Evolutionary conservation across 2,888 invertebrate genomes (phyloP), one percentile per base, ranked within the genome.

Genomic region (Ectemnius cavifrons): DNA sequence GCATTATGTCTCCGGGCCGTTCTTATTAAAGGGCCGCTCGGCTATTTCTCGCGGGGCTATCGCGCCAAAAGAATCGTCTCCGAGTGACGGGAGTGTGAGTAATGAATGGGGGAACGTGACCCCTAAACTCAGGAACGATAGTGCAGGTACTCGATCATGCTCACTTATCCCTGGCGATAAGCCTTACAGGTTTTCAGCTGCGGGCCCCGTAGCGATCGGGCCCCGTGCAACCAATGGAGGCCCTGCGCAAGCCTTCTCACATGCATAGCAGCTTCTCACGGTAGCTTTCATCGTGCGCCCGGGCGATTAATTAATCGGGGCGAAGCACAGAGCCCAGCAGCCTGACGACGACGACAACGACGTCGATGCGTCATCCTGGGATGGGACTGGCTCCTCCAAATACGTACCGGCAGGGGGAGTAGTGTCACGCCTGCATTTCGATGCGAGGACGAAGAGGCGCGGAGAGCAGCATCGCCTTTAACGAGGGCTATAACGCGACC

Each of bases 401-500:
- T 52, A 14, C 52, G 52, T 16, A 52, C 2, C 14, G 52, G 52
- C 4, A 16, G 16, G 4, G 52, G 52, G n/a, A 5, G 14, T 13
- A 52, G 52, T 52, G 52, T 52, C n/a, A 52, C 52, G 16, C 16
- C n/a, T 52, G 52, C 52, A 52, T 52, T 52, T 52, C 52, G 52
- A 52, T 14, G 37, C 8, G 52, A 14, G 52, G 52, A 52, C n/a
- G 8, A 14, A 13, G 52, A 52, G 52, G 14, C 52, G 52, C 52
- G 14, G 14, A 5, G 52, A 52, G 16, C 58, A 37, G 27, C 63
- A 67, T 64, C 69, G 62, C 59, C 18, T 37, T 73, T 80, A 82
- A 82, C 80, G 74, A 82, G 82, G 37, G 76, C 74, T 49, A 74
- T 82, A 78, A 75, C 72, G 58, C 73, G 62, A 67, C 58, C 61